Base-by-base conservation (phyloP, 2,113 vertebrate genomes). In the Nothobranchius furzeri region DNA sequence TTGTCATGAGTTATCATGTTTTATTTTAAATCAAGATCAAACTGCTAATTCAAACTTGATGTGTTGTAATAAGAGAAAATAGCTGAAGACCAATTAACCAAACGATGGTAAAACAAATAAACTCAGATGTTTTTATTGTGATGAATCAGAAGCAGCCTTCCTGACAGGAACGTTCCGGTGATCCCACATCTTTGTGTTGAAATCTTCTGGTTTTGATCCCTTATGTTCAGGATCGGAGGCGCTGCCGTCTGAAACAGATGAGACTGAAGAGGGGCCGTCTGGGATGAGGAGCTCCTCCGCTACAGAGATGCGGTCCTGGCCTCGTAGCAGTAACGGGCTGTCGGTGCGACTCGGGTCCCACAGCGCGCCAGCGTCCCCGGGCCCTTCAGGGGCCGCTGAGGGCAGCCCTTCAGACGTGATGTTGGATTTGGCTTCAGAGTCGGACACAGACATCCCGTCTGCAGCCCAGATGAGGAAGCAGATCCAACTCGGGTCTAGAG, bases 371-470 rank as follows among this genome's bases (percentile, higher is more conserved):
- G 59, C 52, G 3, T 85, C 85, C 2, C 78, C 82, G 3, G 57
- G 36, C 1, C 64, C 70, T 0, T n/a, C 35, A 0, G 71, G 59
- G 24, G 51, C n/a, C 24, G 5, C 71, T 0, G 55, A 67, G 13
- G 12, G 53, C 61, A 45, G 9, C 36, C 62, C 78, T 0, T 36
- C 69, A 0, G 85, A 82, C 0, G 46, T 51, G 0, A 46, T 59
- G 17, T 85, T 79, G 0, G 76, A 87, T 5, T 47, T 76, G 13
- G 76, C 40, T 0, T 75, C 74, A 0, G 80, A 85, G 11, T 76
- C 65, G 0, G 79, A 87, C 71, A 50, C 73, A 0, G 61, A 78
- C 0, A 55, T 54, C 42, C 49, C 42, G 4, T 2, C 70, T 1
- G 40, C 9, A 0, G 52, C 15, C 14, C 52, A 45, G 4, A 6